phyloP scores from a whole-genome alignment of 2,113 vertebrate species.

The Eulemur macaco region DNA sequence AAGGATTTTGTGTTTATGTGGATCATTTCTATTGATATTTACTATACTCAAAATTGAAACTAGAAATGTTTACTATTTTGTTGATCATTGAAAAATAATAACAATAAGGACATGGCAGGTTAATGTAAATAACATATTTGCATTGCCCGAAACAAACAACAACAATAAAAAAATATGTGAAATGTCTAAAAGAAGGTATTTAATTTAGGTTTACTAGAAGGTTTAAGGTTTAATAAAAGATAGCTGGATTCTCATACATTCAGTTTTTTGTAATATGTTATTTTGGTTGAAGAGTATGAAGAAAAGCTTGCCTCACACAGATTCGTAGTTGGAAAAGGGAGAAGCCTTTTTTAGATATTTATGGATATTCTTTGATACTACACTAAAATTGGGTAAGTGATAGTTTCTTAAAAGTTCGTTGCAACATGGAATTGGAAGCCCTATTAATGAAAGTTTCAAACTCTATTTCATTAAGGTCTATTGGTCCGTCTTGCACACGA shows the following conservation, averaged over 20 bases:
- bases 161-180: neutral
- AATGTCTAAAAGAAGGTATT: neutral
- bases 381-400: neutral
- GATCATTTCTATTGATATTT: neutral
- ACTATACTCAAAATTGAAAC: neutral
- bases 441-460: neutral
- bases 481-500: neutral
- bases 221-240: neutral
- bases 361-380: neutral
- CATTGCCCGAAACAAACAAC: neutral
- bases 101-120: neutral
- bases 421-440: neutral
- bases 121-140: neutral
- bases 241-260: neutral
- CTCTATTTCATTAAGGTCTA: neutral
- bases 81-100: neutral
- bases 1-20: constrained; percentile 14
- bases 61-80: neutral
- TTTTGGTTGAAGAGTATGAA: neutral
- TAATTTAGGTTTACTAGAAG: neutral
- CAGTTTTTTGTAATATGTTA: neutral
- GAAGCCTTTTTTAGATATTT: neutral
- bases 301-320: neutral
- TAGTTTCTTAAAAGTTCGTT: constrained; percentile 1
- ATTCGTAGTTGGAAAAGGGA: neutral